A percentile compares a stretch with the other conserved stretches of the same genome.
These are phyloP conservation scores for Platysteira castanea DNA, from an alignment of 2,113 vertebrate species.

Conservation along the genomic window DNA sequence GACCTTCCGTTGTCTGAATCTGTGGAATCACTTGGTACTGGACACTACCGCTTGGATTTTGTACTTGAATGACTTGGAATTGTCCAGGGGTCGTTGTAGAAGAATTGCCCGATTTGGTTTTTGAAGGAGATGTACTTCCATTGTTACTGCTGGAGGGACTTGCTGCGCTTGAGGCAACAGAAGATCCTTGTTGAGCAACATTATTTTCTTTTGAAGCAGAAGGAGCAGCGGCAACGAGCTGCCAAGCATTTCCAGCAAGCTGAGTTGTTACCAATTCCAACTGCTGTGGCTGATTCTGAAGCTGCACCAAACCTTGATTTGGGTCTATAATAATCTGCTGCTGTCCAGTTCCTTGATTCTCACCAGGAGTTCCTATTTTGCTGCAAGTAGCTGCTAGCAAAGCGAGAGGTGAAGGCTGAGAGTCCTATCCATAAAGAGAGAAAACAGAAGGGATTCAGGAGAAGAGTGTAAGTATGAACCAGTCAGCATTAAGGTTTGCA, in stretches of 20 bases:
- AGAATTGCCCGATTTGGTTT: constrained; percentile 78
- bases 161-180: constrained; percentile 70
- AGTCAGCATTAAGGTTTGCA: constrained; percentile 33
- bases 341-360: constrained; percentile 85
- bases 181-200: constrained; percentile 77
- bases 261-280: constrained; percentile 95
- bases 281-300: constrained; percentile 90
- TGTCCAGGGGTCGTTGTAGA: constrained; percentile 74
- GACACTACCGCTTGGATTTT: constrained; percentile 86
- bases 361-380: constrained; percentile 94
- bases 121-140: constrained; percentile 81
- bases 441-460: constrained; percentile 77
- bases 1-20: constrained; percentile 92
- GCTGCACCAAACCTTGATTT: constrained; percentile 90
- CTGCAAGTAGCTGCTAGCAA: constrained; percentile 98
- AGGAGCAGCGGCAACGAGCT: constrained; percentile 89
- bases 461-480: constrained; percentile 61
- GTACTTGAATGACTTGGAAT: constrained; percentile 95
- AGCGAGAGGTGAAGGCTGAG: constrained; percentile 96
- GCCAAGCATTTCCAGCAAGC: constrained; percentile 94
- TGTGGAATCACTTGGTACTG: constrained; percentile 99
- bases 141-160: constrained; percentile 80
- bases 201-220: constrained; percentile 89
- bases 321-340: constrained; percentile 91
- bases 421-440: constrained; percentile 82